Conservation (phyloP, 2,888 invertebrate species). For the Mylabris sibirica region DNA sequence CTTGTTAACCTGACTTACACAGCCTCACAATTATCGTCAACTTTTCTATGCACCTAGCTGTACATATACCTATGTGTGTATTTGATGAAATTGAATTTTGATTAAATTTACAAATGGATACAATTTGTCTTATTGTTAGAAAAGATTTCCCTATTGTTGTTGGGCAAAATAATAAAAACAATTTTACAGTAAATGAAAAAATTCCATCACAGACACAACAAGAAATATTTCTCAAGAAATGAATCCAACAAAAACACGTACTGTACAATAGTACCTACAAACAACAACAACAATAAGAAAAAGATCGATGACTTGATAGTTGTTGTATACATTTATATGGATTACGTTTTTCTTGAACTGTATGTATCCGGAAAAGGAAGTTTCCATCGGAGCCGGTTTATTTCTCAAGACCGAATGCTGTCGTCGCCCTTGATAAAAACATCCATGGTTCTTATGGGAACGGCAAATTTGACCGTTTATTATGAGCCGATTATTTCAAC, state of each 20-base stretch:
- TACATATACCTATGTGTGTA: too few relatives aligned
- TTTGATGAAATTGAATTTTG: constrained; percentile 17
- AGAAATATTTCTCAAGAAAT: constrained; percentile 9
- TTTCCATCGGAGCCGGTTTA: constrained; percentile 41
- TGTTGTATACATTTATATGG: constrained; percentile 29
- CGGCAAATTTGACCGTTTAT: neutral
- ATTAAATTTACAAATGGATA: constrained; percentile 10
- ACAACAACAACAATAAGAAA: too few relatives aligned
- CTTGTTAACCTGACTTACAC: too few relatives aligned
- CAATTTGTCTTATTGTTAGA: neutral
- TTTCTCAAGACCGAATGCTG: constrained; percentile 21
- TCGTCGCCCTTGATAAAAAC: constrained; percentile 26
- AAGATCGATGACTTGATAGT: constrained; percentile 35
- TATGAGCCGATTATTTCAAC: too few relatives aligned
- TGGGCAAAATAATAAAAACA: neutral
- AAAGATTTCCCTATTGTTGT: neutral
- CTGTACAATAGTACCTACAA: neutral
- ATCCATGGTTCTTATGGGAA: constrained; percentile 16
- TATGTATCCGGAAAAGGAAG: constrained; percentile 44
- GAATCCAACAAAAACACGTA: constrained; percentile 10
- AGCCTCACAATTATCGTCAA: too few relatives aligned
- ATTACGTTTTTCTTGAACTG: constrained; percentile 31
- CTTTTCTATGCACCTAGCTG: too few relatives aligned
- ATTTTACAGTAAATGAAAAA: neutral
- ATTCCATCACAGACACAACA: constrained; percentile 2